Evolutionary conservation across 2,113 vertebrate species (phyloP), one percentile per base, ranked within the genome.

Genomic region (Heloderma charlesbogerti): DNA sequence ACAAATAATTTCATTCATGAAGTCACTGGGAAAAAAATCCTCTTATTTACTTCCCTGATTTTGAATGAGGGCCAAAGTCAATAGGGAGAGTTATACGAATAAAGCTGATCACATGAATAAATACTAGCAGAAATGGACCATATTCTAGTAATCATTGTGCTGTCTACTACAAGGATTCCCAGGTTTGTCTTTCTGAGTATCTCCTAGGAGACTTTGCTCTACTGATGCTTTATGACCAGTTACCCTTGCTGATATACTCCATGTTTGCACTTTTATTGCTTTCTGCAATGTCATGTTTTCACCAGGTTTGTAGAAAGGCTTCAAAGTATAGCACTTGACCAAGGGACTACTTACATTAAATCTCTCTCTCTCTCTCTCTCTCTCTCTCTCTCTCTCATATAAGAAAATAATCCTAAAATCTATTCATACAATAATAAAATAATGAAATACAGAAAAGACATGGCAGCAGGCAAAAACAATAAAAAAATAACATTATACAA

Each of bases 1-100:
- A 0, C 92, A 87, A 90, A 43, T 91, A 93, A 91, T 94, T 94
- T 89, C 74, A 93, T 88, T 93, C 86, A 92, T 92, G 67, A 18
- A 54, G 48, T 90, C 90, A 88, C 37, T 85, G n/a, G 60, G 72
- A 29, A 78, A 85, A 37, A 72, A 66, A 16, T 34, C 34, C 20
- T 48, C 45, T 69, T 86, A 89, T 90, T 90, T 90, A 67, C 25
- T 54, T 90, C n/a, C 18, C 57, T 31, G 31, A 31, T 10, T 85
- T 86, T 86, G 71, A 75, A 67, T n/a, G 60, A n/a, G 31, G 8
- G 43, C 72, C 89, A 85, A 8, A 57, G 43, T 91, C 57, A 84
- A 51, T 34, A 91, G 12, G n/a, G 29, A 72, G 43, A 60, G 43
- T 69, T 67, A 67, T 69, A 16, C 34, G 84, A 94, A n/a, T 60